A percentile compares a stretch with the other conserved stretches of the same genome.
Conservation (phyloP, 1,140 invertebrate genomes). For the Forficula auricularia region DNA sequence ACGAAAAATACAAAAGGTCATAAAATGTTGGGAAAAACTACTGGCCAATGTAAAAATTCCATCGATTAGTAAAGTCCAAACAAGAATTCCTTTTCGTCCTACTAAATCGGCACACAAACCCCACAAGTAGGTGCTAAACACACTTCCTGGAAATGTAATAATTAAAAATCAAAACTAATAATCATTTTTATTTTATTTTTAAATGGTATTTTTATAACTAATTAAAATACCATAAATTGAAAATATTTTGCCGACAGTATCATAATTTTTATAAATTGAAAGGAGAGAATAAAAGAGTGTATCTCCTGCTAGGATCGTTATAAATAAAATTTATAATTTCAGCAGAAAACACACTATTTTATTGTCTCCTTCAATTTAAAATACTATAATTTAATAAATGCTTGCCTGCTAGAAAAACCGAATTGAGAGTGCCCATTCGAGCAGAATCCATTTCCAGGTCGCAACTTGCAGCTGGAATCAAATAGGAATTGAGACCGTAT, state of each 20-base stretch:
- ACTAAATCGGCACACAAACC: conserved; percentile 42
- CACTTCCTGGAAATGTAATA: conserved; percentile 27
- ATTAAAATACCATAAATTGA: no score
- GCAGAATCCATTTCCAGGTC: conserved; percentile 32
- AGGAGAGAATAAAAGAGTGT: no score
- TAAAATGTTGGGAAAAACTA: conserved; percentile 31
- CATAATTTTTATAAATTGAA: no score
- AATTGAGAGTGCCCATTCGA: conserved; percentile 34
- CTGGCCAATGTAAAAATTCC: conserved; percentile 30
- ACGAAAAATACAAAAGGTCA: conserved; percentile 29
- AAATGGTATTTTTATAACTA: no score
- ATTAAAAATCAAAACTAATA: not conserved
- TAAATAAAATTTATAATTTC: no score
- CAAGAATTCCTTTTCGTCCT: conserved; percentile 39
- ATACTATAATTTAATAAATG: no score
- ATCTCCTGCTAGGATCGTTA: no score
- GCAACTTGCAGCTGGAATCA: conserved; percentile 32
- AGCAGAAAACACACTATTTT: no score
- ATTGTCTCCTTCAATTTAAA: no score
- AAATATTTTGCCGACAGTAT: no score
- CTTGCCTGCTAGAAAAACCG: conserved; percentile 35
- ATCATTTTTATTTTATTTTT: no score
- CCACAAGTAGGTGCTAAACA: conserved; percentile 39
- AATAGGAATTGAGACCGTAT: conserved; percentile 39
- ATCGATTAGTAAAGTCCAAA: conserved; percentile 41